These are phyloP conservation scores for Bombus confusus DNA, from an alignment of 1,140 invertebrate species.

Conservation along the genomic window DNA sequence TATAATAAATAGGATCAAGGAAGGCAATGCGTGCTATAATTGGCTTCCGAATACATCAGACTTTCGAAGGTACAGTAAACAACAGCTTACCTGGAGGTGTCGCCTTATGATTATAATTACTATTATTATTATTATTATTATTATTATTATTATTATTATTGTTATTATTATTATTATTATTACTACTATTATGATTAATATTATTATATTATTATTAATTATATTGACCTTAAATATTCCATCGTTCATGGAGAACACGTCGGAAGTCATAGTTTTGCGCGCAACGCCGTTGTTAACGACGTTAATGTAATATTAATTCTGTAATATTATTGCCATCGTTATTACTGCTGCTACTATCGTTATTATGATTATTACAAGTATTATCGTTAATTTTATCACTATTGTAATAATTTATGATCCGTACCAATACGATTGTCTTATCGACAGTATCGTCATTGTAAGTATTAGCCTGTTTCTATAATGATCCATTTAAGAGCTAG, in stretches of 20 bases:
- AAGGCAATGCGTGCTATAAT: constrained; percentile 62
- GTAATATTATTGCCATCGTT: constrained; percentile 77
- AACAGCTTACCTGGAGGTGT: constrained; percentile 46
- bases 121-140: constrained; percentile 33
- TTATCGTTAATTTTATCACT: constrained; percentile 71
- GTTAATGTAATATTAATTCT: constrained; percentile 77
- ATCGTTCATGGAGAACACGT: constrained; percentile 43
- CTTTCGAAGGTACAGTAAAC: constrained; percentile 37
- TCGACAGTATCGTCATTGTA: constrained; percentile 58
- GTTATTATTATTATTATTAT: constrained; percentile 18
- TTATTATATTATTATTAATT: constrained; percentile 44
- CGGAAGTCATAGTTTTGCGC: constrained; percentile 63
- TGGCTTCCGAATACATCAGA: constrained; percentile 59
- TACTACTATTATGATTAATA: constrained; percentile 37
- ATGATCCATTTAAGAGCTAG: constrained; percentile 36
- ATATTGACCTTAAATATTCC: constrained; percentile 60
- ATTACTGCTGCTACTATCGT: constrained; percentile 73
- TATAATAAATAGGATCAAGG: constrained; percentile 60
- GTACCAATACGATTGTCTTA: constrained; percentile 60
- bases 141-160: constrained; percentile 31
- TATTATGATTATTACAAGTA: constrained; percentile 75
- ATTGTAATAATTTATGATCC: constrained; percentile 70
- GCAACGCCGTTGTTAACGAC: constrained; percentile 69
- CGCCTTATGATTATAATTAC: constrained; percentile 39
- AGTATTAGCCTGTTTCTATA: constrained; percentile 56